Percentiles rank a stretch among this genome's conserved stretches.
Evolutionary conservation across 2,888 invertebrate genomes (phyloP).

Genomic region (Hypomecis atomaria): DNA sequence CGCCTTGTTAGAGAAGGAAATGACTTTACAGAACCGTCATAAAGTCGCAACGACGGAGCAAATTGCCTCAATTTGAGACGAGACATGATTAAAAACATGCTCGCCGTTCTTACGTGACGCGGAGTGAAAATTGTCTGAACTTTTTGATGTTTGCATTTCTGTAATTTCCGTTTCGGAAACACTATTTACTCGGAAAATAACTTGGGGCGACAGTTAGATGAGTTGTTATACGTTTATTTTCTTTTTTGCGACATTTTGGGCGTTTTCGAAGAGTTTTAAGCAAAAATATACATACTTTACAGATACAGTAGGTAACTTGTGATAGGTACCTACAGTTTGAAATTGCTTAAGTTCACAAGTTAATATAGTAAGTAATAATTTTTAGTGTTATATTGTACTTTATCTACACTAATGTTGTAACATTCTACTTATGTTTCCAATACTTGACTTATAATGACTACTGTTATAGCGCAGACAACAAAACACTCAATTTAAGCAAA

Average conservation of each 20-base stretch:
- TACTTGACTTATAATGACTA: too few relatives aligned
- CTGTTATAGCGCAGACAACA: too few relatives aligned
- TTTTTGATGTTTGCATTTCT: constrained; percentile 30
- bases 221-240: constrained; percentile 6
- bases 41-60: constrained; percentile 33
- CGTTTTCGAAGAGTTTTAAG: neutral
- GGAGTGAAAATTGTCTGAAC: constrained; percentile 25
- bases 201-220: constrained; percentile 14
- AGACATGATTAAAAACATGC: constrained; percentile 40
- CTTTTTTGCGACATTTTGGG: constrained; percentile 8
- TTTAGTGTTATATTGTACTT: too few relatives aligned
- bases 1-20: constrained; percentile 33
- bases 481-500: too few relatives aligned
- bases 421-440: too few relatives aligned
- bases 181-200: constrained; percentile 13
- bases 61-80: constrained; percentile 39
- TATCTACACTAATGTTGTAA: too few relatives aligned
- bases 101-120: constrained; percentile 31
- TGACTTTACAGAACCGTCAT: constrained; percentile 30
- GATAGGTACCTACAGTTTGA: too few relatives aligned
- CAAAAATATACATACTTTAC: neutral
- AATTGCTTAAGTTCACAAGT: too few relatives aligned
- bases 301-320: neutral
- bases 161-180: constrained; percentile 21
- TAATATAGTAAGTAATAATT: too few relatives aligned